phyloP scores from a whole-genome alignment of 2,797 vertebrate genomes.

The Sebastiscus tertius region DNA sequence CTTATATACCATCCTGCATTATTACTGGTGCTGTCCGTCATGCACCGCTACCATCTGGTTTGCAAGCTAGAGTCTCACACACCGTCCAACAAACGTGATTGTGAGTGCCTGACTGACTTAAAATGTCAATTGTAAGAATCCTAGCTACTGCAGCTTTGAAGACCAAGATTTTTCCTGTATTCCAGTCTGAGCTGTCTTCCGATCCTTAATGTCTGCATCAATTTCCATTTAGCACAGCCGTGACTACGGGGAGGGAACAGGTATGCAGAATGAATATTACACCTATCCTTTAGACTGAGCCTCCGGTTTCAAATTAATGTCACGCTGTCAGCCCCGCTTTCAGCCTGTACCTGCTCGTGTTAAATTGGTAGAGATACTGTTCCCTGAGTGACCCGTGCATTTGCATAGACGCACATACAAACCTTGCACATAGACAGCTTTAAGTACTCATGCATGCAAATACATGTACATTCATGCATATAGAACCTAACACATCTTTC shows the following conservation, averaged over 20 bases:
- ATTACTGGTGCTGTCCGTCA: not conserved
- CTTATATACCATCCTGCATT: not conserved
- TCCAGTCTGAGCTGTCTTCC: not conserved
- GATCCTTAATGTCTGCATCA: conserved; percentile 21
- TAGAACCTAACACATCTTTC: not conserved
- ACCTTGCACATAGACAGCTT: not conserved
- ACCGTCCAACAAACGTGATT: not conserved
- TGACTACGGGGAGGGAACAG: not conserved
- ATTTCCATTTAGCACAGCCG: not conserved
- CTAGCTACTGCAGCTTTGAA: not conserved
- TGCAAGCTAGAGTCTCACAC: not conserved
- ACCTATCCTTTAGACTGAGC: conserved; percentile 9
- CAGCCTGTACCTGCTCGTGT: not conserved
- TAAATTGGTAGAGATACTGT: not conserved
- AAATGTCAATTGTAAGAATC: not conserved
- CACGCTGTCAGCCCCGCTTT: conserved; percentile 12
- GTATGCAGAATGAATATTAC: conserved; percentile 25
- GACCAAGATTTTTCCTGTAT: not conserved
- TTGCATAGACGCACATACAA: not conserved
- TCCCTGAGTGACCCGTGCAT: not conserved
- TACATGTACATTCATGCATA: not conserved
- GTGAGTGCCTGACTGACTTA: not conserved
- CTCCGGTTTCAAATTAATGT: conserved; percentile 24
- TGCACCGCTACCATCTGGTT: not conserved
- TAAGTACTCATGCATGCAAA: not conserved